A percentile compares a stretch with the other conserved stretches of the same genome.
Conservation (phyloP, 1,140 invertebrate species). For the Lycorma delicatula region DNA sequence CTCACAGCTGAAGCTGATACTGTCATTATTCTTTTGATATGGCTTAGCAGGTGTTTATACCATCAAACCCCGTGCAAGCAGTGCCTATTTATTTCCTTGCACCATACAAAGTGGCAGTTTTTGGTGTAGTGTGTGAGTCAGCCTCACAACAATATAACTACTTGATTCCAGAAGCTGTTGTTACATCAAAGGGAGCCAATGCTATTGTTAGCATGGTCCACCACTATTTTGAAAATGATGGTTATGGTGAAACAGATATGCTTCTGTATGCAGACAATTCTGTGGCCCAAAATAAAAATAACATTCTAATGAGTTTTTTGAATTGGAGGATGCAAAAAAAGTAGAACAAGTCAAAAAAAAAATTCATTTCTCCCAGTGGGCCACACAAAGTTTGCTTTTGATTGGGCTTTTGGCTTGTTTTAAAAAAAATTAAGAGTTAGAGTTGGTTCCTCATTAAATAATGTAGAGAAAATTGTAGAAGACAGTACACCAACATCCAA, state of each 20-base stretch:
- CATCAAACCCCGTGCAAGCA: slow-evolving; percentile 15
- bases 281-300: slow-evolving; percentile 20
- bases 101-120: slow-evolving; percentile 17
- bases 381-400: slow-evolving; percentile 8
- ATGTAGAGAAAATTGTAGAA: slow-evolving; percentile 2
- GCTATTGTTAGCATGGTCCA: slow-evolving; percentile 18
- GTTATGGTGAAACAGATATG: slow-evolving; percentile 15
- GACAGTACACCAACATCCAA: slow-evolving; percentile 4
- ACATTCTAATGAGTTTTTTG: slow-evolving; percentile 4
- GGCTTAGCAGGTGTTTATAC: slow-evolving; percentile 17
- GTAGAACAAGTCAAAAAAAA: background rate
- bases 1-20: slow-evolving; percentile 5
- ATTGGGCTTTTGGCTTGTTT: slow-evolving; percentile 15
- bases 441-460: slow-evolving; percentile 7
- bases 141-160: slow-evolving; percentile 15
- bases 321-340: background rate
- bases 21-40: slow-evolving; percentile 18
- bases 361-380: slow-evolving; percentile 2
- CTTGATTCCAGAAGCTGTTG: slow-evolving; percentile 16
- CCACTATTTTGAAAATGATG: slow-evolving; percentile 18
- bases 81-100: slow-evolving; percentile 18
- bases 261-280: slow-evolving; percentile 18
- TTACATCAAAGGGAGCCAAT: slow-evolving; percentile 17
- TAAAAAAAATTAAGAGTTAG: slow-evolving; percentile 7
- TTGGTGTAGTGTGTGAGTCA: slow-evolving; percentile 19